phyloP scores from a whole-genome alignment of 2,113 vertebrate genomes.

The Cyanoderma ruficeps region DNA sequence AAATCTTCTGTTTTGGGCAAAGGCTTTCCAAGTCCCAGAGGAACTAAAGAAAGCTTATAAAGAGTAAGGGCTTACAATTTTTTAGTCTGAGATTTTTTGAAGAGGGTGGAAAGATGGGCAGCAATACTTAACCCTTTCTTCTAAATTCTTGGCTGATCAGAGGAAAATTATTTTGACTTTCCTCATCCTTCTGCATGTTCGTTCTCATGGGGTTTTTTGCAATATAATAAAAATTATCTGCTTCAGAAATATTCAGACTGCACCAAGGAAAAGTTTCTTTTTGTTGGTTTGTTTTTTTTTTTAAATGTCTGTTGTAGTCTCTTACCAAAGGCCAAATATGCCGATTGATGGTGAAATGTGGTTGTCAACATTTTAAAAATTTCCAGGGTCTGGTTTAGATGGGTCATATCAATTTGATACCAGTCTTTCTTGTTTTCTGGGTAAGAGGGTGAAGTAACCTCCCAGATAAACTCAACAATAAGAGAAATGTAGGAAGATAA shows the following conservation, averaged over 20 bases:
- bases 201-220: accelerated
- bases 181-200: not conserved
- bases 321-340: not conserved
- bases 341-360: not conserved
- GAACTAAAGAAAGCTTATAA: not conserved
- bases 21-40: not conserved
- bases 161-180: not conserved
- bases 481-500: not conserved
- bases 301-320: not conserved
- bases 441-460: not conserved
- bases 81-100: not conserved
- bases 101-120: not conserved
- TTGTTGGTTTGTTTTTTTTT: not conserved
- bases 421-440: not conserved
- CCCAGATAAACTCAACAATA: not conserved
- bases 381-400: not conserved
- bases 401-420: not conserved
- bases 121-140: not conserved
- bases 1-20: conserved; percentile 3
- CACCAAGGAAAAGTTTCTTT: not conserved
- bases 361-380: not conserved
- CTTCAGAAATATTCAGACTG: not conserved
- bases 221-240: not conserved
- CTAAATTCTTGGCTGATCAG: not conserved
- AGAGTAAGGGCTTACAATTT: not conserved